Conservation (phyloP, 2,888 invertebrate genomes). For the Amphipoea oculea region DNA sequence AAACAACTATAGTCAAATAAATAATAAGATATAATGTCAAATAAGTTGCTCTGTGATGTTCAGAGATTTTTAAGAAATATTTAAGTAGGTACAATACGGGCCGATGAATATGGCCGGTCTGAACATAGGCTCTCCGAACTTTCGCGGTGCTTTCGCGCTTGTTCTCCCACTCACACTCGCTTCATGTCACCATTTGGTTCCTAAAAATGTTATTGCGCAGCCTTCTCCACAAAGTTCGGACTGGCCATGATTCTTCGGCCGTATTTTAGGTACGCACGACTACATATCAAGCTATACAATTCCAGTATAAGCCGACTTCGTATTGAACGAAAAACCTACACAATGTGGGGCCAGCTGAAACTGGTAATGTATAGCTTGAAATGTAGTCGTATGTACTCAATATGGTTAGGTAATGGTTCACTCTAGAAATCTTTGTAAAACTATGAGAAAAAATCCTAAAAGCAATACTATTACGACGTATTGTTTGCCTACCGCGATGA, state of each 20-base stretch:
- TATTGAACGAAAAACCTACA: not conserved
- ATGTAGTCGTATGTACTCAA: not conserved
- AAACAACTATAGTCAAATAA: constrained; percentile 25
- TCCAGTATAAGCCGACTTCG: not conserved
- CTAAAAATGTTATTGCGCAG: not conserved
- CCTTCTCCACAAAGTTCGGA: not conserved
- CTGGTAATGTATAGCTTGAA: not conserved
- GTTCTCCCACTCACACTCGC: not conserved
- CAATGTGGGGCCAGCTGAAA: not conserved
- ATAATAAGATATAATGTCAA: constrained; percentile 25
- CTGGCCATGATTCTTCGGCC: not conserved
- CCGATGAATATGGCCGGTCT: not conserved
- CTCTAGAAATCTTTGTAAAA: constrained; percentile 53
- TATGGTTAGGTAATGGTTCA: constrained; percentile 4
- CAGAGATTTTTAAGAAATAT: constrained; percentile 33
- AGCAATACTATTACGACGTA: constrained; percentile 58
- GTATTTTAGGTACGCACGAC: not conserved
- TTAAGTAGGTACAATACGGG: constrained; percentile 3
- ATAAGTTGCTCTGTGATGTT: constrained; percentile 9
- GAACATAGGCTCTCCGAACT: not conserved
- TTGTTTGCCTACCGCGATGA: constrained; percentile 55
- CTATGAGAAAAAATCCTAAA: constrained; percentile 60
- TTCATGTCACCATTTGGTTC: constrained; percentile 2
- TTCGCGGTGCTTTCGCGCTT: not conserved
- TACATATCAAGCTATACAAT: not conserved